Percentiles rank a stretch among this genome's conserved stretches.
Evolutionary conservation across 2,888 invertebrate species (phyloP).

Genomic region (Oxytorus armatus): DNA sequence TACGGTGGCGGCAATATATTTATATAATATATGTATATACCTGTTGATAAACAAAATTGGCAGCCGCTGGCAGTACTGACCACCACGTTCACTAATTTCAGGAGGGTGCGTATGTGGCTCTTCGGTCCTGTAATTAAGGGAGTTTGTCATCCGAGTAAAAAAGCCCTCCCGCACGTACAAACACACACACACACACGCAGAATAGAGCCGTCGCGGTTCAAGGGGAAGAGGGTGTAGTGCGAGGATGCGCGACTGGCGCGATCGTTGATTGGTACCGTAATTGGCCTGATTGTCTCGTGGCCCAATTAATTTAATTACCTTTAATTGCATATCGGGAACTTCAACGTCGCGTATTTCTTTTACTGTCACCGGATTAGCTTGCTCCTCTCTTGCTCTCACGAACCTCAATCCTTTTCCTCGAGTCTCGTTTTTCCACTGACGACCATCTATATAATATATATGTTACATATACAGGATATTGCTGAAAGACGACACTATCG

Average conservation of each 20-base stretch:
- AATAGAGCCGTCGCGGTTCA: constrained; percentile 38
- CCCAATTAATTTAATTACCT: constrained; percentile 83
- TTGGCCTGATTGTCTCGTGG: constrained; percentile 82
- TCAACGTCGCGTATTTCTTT: constrained; percentile 66
- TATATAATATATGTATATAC: constrained; percentile 42
- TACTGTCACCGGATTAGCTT: constrained; percentile 38
- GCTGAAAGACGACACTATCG: not conserved
- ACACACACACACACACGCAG: constrained; percentile 36
- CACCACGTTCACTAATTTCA: constrained; percentile 70
- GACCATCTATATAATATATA: not conserved
- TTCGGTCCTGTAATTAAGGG: constrained; percentile 82
- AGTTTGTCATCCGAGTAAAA: constrained; percentile 83
- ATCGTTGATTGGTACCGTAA: constrained; percentile 82
- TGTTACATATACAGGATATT: not conserved
- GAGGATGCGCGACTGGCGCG: constrained; percentile 68
- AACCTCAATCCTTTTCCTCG: constrained; percentile 13
- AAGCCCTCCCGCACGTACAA: constrained; percentile 67
- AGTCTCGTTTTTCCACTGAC: constrained; percentile 50
- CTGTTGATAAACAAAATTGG: constrained; percentile 74
- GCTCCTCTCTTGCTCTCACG: not conserved
- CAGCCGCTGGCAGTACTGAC: constrained; percentile 70
- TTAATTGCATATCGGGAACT: constrained; percentile 76
- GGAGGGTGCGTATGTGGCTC: constrained; percentile 71
- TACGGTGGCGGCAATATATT: too few species aligned
- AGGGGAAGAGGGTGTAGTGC: too few species aligned